Evolutionary conservation across 2,113 vertebrate species (phyloP).

Genomic region (Apodemus sylvaticus): DNA sequence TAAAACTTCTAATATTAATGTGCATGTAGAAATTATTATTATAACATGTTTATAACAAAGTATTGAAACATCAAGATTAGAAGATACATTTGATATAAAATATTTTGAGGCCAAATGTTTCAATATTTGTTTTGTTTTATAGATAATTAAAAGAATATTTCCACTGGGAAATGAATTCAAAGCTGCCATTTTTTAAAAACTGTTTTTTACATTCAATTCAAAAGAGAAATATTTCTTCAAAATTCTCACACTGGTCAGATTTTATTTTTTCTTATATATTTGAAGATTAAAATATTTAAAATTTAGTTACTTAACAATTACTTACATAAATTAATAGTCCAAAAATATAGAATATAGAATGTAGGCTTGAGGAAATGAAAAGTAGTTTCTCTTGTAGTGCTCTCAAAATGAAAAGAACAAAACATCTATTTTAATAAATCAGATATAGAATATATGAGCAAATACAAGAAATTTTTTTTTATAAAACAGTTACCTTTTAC

Average conservation of each 20-base stretch:
- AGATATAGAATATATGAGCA: fast-evolving
- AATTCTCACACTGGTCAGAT: neutral
- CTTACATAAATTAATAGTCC: neutral
- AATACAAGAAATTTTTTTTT: fast-evolving
- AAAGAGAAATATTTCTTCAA: neutral
- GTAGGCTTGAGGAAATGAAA: neutral
- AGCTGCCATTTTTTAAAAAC: neutral
- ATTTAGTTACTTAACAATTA: neutral
- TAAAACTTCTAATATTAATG: neutral
- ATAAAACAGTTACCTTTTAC: fast-evolving
- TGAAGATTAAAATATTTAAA: neutral
- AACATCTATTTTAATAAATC: neutral
- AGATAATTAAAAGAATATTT: neutral
- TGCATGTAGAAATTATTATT: neutral
- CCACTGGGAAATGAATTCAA: neutral
- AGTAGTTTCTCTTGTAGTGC: too few species aligned
- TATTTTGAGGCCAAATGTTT: neutral
- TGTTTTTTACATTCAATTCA: neutral
- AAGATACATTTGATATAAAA: neutral
- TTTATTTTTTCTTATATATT: neutral
- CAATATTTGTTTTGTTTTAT: neutral
- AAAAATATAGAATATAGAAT: neutral
- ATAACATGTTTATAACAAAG: too few species aligned
- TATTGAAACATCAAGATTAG: neutral
- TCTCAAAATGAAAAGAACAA: neutral